These are phyloP conservation scores for Steinernema feltiae DNA, from an alignment of 1,140 invertebrate species.

Conservation along the genomic window DNA sequence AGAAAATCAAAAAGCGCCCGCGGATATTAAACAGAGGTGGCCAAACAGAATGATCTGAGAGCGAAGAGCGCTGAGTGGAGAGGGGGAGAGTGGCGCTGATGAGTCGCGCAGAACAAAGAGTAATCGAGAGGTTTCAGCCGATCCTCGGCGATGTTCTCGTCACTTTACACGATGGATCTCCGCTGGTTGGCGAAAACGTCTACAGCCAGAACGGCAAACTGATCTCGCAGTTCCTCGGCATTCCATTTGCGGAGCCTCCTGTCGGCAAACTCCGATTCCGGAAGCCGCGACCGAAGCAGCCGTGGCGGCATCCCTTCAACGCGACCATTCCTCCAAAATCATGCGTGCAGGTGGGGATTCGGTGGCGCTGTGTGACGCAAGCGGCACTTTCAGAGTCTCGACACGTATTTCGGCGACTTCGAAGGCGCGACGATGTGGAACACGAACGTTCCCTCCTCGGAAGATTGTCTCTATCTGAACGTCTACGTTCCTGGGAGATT, in stretches of 20 bases:
- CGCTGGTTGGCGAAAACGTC: constrained; percentile 46
- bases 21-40: neutral
- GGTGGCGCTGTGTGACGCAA: constrained; percentile 1
- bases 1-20: neutral
- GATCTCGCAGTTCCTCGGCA: constrained; percentile 52
- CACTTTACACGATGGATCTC: constrained; percentile 53
- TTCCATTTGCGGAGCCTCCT: constrained; percentile 59
- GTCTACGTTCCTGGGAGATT: constrained; percentile 75
- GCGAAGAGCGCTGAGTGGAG: neutral
- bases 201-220: constrained; percentile 44
- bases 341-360: constrained; percentile 69
- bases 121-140: constrained; percentile 7
- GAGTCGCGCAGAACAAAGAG: no score
- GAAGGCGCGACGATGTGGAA: constrained; percentile 77
- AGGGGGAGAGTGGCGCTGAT: no score
- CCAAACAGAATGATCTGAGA: no score
- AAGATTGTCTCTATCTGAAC: constrained; percentile 87
- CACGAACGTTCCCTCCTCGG: constrained; percentile 80
- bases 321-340: constrained; percentile 77
- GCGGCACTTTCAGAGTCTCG: constrained; percentile 38
- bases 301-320: constrained; percentile 57
- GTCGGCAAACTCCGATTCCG: constrained; percentile 50
- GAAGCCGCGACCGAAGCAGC: constrained; percentile 53
- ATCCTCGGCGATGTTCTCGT: constrained; percentile 32
- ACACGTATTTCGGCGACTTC: constrained; percentile 61